A percentile compares a stretch with the other conserved stretches of the same genome.
phyloP scores from a whole-genome alignment of 2,888 invertebrate genomes.

The Drosophila limbata region DNA sequence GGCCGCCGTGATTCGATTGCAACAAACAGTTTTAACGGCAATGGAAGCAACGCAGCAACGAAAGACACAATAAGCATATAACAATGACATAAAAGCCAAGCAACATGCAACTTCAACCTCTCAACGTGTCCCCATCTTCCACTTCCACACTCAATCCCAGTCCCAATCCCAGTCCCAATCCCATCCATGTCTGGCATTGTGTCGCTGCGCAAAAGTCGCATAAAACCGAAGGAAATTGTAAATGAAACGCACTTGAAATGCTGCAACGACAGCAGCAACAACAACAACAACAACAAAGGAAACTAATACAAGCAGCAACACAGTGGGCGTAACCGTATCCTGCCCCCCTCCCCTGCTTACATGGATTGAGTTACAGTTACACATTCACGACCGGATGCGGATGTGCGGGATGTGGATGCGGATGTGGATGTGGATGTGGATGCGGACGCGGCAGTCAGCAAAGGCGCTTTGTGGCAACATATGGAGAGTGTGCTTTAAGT shows the following conservation, averaged over 20 bases:
- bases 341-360: constrained; percentile 11
- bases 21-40: constrained; percentile 68
- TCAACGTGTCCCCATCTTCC: neutral
- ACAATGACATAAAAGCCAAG: constrained; percentile 73
- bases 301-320: constrained; percentile 31
- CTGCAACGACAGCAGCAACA: constrained; percentile 41
- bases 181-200: constrained; percentile 18
- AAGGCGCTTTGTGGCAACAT: constrained; percentile 67
- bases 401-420: constrained; percentile 15
- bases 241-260: constrained; percentile 80
- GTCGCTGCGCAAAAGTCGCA: constrained; percentile 67
- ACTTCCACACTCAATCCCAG: too few species aligned
- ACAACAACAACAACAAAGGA: constrained; percentile 6
- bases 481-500: constrained; percentile 76
- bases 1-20: constrained; percentile 74
- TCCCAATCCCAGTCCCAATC: neutral
- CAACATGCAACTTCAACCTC: constrained; percentile 49
- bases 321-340: constrained; percentile 55
- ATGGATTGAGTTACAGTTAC: constrained; percentile 75
- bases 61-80: constrained; percentile 71
- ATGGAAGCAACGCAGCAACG: constrained; percentile 16
- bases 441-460: constrained; percentile 45
- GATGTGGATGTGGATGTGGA: constrained; percentile 18
- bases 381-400: constrained; percentile 56
- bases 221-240: constrained; percentile 77